Evolutionary conservation across 1,140 invertebrate species (phyloP).

Genomic region (Venustaconcha ellipsiformis): DNA sequence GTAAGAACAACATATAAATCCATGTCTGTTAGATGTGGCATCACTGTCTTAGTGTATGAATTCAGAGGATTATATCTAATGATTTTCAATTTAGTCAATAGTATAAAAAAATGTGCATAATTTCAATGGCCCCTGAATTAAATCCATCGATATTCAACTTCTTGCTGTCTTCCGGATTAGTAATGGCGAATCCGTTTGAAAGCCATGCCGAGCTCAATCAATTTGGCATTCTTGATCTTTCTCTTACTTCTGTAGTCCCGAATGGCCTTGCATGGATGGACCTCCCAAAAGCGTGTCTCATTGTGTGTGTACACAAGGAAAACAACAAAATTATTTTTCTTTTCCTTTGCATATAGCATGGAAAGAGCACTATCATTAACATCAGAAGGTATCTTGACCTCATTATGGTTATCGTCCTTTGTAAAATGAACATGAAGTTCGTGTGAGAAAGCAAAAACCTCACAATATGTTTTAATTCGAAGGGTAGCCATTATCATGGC

Average conservation of each 20-base stretch:
- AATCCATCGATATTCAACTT: slow-evolving; percentile 77
- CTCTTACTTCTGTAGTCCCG: slow-evolving; percentile 47
- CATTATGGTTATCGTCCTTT: slow-evolving; percentile 41
- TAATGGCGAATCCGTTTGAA: slow-evolving; percentile 67
- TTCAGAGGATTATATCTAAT: too few relatives aligned
- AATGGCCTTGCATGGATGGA: slow-evolving; percentile 52
- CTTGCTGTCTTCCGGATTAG: slow-evolving; percentile 70
- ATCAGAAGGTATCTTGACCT: slow-evolving; percentile 61
- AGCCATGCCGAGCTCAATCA: slow-evolving; percentile 73
- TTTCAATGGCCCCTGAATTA: slow-evolving; percentile 73
- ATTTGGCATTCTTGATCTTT: slow-evolving; percentile 60
- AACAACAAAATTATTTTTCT: slow-evolving; percentile 68
- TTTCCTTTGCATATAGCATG: slow-evolving; percentile 73
- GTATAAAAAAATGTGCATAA: slow-evolving; percentile 67
- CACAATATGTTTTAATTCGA: slow-evolving; percentile 41
- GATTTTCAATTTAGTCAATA: too few relatives aligned
- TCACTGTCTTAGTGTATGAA: too few relatives aligned
- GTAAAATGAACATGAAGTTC: slow-evolving; percentile 39
- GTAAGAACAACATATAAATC: too few relatives aligned
- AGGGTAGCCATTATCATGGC: slow-evolving; percentile 51
- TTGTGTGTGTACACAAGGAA: slow-evolving; percentile 63
- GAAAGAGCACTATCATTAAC: slow-evolving; percentile 71
- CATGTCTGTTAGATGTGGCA: too few relatives aligned
- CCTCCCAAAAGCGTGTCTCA: slow-evolving; percentile 49
- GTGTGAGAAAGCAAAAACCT: slow-evolving; percentile 54